Percentiles rank a stretch among this genome's conserved stretches.
Conservation (phyloP, 2,113 vertebrate species). For the Grantiella picta region DNA sequence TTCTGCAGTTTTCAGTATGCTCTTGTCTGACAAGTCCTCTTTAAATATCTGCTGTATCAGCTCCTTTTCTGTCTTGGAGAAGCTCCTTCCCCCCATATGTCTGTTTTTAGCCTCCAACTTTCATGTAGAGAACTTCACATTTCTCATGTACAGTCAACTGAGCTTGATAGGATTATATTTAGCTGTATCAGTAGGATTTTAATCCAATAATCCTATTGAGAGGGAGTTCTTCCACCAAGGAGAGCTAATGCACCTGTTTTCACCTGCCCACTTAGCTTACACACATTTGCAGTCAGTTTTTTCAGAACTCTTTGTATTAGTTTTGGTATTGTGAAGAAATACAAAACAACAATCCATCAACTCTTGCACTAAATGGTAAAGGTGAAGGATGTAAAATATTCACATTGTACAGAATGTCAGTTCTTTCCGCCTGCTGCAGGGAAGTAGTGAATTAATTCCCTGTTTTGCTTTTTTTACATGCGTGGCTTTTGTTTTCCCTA, state of each 20-base stretch:
- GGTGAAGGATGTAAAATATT: not conserved
- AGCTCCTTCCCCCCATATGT: not conserved
- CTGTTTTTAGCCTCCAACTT: not conserved
- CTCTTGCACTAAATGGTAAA: not conserved
- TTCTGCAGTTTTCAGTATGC: not conserved
- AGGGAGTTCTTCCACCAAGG: not conserved
- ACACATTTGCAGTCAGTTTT: not conserved
- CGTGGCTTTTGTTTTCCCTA: rapidly evolving
- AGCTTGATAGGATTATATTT: constrained; percentile 48
- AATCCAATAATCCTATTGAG: constrained; percentile 46
- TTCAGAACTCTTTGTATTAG: not conserved
- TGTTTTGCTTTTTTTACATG: not conserved
- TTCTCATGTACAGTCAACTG: not conserved
- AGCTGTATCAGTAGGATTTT: constrained; percentile 48
- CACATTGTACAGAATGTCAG: not conserved
- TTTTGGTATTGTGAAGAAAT: not conserved
- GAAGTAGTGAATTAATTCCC: not conserved
- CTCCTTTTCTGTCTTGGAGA: not conserved
- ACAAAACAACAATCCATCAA: not conserved
- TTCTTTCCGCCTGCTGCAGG: not conserved
- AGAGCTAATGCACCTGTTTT: not conserved
- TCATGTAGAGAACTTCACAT: not conserved
- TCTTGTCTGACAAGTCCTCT: constrained; percentile 20
- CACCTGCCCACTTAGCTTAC: not conserved
- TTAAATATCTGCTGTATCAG: constrained; percentile 31